Percentiles rank a stretch among this genome's conserved stretches.
Conservation (phyloP, 1,140 invertebrate species). For the Antheraea mylitta region DNA sequence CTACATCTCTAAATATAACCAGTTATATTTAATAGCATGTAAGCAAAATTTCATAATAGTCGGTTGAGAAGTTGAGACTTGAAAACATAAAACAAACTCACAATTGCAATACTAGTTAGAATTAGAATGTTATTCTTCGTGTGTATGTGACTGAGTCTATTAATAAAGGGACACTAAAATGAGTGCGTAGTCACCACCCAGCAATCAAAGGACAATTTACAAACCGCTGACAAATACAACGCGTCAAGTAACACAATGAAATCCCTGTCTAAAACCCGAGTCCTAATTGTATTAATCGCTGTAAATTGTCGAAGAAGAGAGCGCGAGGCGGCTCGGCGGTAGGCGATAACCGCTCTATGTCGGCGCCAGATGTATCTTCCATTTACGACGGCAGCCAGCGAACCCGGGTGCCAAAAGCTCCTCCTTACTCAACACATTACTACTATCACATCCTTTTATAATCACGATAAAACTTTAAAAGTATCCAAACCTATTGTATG, state of each 20-base stretch:
- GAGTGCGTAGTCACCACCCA: not conserved
- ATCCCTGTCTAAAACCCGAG: not conserved
- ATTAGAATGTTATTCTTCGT: not conserved
- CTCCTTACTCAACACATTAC: slow-evolving; percentile 64
- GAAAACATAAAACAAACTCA: too few species aligned
- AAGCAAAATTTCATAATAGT: too few species aligned
- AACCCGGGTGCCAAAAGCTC: slow-evolving; percentile 72
- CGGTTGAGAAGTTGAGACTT: too few species aligned
- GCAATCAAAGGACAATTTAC: slow-evolving; percentile 3
- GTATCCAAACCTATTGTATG: slow-evolving; percentile 12
- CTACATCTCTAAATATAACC: too few species aligned
- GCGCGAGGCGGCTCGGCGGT: not conserved
- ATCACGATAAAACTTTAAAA: slow-evolving; percentile 45
- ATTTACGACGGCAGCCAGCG: slow-evolving; percentile 41
- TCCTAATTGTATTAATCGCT: slow-evolving; percentile 21
- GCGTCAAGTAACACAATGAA: slow-evolving; percentile 4
- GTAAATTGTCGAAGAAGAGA: slow-evolving; percentile 9
- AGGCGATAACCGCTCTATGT: slow-evolving; percentile 29
- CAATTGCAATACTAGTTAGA: too few species aligned
- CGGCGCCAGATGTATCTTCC: slow-evolving; percentile 50
- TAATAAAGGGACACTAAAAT: not conserved
- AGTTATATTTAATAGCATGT: too few species aligned
- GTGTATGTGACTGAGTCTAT: not conserved
- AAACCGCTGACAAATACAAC: slow-evolving; percentile 2
- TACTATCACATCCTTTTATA: slow-evolving; percentile 62